A percentile compares a stretch with the other conserved stretches of the same genome.
Conservation (phyloP, 2,888 invertebrate genomes). For the Drosophila algonquin region DNA sequence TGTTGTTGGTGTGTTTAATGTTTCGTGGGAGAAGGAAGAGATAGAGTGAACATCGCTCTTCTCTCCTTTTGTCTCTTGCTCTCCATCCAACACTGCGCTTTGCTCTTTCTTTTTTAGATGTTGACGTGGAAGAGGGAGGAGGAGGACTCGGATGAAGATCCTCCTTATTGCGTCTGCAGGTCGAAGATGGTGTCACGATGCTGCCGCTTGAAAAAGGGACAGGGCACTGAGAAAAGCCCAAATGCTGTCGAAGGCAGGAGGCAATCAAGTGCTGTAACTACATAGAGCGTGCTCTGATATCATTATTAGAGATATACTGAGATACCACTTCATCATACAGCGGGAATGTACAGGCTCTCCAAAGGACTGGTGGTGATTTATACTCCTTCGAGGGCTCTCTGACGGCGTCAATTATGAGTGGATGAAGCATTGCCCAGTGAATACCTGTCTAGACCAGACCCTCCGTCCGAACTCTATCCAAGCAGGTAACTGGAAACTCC, state of each 20-base stretch:
- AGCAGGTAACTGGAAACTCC: slow-evolving; percentile 55
- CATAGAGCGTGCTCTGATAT: slow-evolving; percentile 29
- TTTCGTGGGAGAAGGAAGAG: slow-evolving; percentile 12
- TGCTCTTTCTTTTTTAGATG: slow-evolving; percentile 29
- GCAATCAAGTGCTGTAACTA: neutral
- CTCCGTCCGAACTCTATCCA: slow-evolving; percentile 14
- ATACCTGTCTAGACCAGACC: slow-evolving; percentile 41
- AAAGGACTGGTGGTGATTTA: slow-evolving; percentile 29
- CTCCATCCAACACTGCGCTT: slow-evolving; percentile 22
- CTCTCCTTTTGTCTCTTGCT: slow-evolving; percentile 25
- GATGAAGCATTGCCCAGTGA: slow-evolving; percentile 42
- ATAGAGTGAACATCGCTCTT: slow-evolving; percentile 20
- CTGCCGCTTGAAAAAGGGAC: slow-evolving; percentile 31
- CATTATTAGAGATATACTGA: slow-evolving; percentile 40
- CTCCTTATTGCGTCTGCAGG: slow-evolving; percentile 37
- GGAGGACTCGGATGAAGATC: slow-evolving; percentile 34
- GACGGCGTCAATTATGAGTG: slow-evolving; percentile 72
- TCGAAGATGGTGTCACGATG: slow-evolving; percentile 71
- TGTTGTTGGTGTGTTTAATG: slow-evolving; percentile 32
- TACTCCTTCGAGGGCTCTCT: slow-evolving; percentile 17
- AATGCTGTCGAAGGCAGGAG: slow-evolving; percentile 7
- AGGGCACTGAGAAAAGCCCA: slow-evolving; percentile 32
- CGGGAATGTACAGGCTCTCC: slow-evolving; percentile 2
- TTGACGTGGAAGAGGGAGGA: slow-evolving; percentile 9
- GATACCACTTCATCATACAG: neutral